Evolutionary conservation across 2,113 vertebrate genomes (phyloP).

Genomic region (Peucedramus taeniatus): DNA sequence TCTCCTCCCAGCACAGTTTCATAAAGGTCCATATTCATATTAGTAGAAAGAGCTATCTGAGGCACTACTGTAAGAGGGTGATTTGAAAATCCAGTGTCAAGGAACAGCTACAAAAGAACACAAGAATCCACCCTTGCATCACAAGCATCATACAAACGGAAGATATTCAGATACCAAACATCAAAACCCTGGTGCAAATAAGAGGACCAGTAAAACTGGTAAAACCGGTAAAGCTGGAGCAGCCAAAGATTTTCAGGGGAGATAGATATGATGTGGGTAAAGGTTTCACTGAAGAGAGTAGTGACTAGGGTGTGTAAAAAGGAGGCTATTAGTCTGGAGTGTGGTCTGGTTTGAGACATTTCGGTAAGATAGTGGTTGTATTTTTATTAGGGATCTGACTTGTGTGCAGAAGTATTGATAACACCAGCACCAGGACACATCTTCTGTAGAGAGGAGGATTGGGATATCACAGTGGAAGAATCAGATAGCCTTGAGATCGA

Average conservation of each 20-base stretch:
- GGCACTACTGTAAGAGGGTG: neutral
- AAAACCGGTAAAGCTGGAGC: neutral
- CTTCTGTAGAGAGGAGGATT: neutral
- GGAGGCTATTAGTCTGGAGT: neutral
- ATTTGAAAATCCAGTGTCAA: neutral
- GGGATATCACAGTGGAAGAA: neutral
- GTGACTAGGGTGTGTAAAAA: neutral
- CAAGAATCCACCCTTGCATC: neutral
- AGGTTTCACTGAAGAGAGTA: neutral
- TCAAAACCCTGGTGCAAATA: neutral
- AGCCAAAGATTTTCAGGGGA: neutral
- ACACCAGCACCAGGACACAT: neutral
- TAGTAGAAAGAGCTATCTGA: neutral
- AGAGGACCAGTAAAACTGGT: neutral
- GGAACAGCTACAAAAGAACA: neutral
- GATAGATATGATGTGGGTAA: neutral
- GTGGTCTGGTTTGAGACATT: neutral
- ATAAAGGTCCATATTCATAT: neutral
- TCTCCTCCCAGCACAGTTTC: neutral
- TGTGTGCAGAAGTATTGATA: neutral
- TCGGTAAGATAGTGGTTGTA: neutral
- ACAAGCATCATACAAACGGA: neutral
- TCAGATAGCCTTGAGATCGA: conserved; percentile 17
- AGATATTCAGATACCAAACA: neutral
- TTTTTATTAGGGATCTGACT: neutral